phyloP scores from a whole-genome alignment of 2,113 vertebrate genomes.

The Motacilla tschutschensis region DNA sequence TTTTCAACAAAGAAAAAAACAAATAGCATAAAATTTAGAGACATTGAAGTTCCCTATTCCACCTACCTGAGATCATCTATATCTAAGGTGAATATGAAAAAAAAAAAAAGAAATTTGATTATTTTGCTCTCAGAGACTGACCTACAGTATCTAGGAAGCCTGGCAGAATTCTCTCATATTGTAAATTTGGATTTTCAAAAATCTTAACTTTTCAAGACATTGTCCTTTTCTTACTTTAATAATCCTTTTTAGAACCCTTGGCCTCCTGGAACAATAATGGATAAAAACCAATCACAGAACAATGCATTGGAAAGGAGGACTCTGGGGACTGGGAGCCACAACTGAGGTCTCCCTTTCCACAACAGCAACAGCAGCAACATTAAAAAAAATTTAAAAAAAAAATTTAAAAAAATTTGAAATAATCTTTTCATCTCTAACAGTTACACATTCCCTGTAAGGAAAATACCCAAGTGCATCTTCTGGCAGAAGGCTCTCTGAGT shows the following conservation, averaged over 20 bases:
- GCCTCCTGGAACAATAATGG: not conserved
- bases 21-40: not conserved
- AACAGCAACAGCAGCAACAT: too few species aligned
- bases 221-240: not conserved
- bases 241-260: not conserved
- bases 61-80: not conserved
- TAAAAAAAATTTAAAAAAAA: too few species aligned
- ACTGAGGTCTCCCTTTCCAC: not conserved
- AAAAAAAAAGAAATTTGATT: not conserved
- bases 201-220: not conserved
- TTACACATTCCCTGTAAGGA: not conserved
- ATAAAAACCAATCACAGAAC: not conserved
- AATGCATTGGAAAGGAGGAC: not conserved
- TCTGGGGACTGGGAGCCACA: not conserved
- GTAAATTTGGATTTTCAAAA: not conserved
- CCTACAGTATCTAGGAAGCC: not conserved
- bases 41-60: accelerated
- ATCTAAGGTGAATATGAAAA: not conserved
- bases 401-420: too few species aligned
- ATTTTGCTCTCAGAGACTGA: not conserved
- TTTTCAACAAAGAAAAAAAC: not conserved
- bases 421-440: not conserved
- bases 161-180: not conserved
- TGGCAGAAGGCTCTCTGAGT: not conserved
- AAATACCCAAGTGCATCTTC: not conserved